Conservation (phyloP, 1,140 invertebrate genomes). For the Maconellicoccus hirsutus region DNA sequence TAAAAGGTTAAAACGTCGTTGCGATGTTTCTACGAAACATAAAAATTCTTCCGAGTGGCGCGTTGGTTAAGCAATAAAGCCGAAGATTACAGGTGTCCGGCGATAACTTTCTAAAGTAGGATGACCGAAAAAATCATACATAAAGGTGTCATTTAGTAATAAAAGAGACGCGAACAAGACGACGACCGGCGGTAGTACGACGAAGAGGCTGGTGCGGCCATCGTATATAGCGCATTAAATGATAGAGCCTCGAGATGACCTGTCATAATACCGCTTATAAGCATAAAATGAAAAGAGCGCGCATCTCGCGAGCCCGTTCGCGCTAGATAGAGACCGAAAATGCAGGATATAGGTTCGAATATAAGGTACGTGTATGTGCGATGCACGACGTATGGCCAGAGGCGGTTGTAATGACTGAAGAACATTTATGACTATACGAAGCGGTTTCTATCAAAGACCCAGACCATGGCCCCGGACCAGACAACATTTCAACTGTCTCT, state of each 20-base stretch:
- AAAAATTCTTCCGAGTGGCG: no score
- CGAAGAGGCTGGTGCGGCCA: background rate
- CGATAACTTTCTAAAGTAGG: slow-evolving; percentile 14
- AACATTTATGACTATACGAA: slow-evolving; percentile 21
- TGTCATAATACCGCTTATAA: slow-evolving; percentile 20
- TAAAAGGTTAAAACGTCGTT: no score
- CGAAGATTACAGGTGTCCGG: slow-evolving; percentile 15
- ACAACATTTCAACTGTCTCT: slow-evolving; percentile 22
- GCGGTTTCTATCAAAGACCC: slow-evolving; percentile 14
- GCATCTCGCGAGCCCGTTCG: no score
- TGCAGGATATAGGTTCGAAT: no score
- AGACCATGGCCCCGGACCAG: slow-evolving; percentile 11
- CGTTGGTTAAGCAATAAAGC: background rate
- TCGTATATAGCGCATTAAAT: background rate
- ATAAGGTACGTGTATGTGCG: background rate
- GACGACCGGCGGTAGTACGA: background rate
- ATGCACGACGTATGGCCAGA: background rate
- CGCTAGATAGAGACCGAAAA: background rate
- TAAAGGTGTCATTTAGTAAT: slow-evolving; percentile 18
- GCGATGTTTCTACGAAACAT: no score
- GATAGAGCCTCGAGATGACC: slow-evolving; percentile 17
- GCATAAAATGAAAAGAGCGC: slow-evolving; percentile 1
- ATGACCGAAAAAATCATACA: slow-evolving; percentile 11
- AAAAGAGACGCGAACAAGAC: background rate
- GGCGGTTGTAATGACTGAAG: slow-evolving; percentile 5